Evolutionary conservation across 2,888 invertebrate species (phyloP), one percentile per base, ranked within the genome.

Genomic region (Sympetrum striolatum): DNA sequence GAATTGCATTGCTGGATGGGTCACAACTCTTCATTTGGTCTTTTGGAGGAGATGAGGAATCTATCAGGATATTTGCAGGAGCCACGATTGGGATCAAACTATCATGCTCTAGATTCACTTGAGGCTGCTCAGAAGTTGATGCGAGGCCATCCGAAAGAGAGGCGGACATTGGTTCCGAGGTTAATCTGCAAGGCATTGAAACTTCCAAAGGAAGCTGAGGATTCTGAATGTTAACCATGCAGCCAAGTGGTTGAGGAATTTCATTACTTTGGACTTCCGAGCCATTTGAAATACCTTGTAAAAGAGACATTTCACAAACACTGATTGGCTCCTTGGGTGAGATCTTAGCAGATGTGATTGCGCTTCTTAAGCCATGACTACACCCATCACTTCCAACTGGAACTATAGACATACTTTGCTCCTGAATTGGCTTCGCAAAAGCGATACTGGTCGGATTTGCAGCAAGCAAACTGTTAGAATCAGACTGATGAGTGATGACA

Each of bases 31-130:
- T 22, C 6, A 86, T 39, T 3, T 35, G 25, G 25, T 86, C 86
- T 37, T 86, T 86, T 31, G 58, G 86, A 39, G 37, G 35, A 31
- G 37, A 37, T 64, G 60, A 60, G 14, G 86, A 3, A 58, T 60
- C 53, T 2, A 82, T 60, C 64, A 86, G 15, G 22, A 86, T 86
- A 12, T 58, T 53, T n/a, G 60, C 60, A 64, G 86, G 37, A 37
- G 86, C 37, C 37, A 86, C 86, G n/a, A 86, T 86, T 22, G 86
- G 86, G 58, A 86, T 58, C 18, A 60, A 22, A 60, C 37, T 37
- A n/a, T 37, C 37, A 48, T 86, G 86, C 12, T 86, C 86, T n/a
- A 86, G 60, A n/a, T 60, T 86, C 5, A 86, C n/a, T 60, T 86
- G 86, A 64, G 86, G 31, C 37, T 60, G 60, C 22, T 64, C 37